Percentiles rank a stretch among this genome's conserved stretches.
Conservation (phyloP, 2,797 vertebrate genomes). For the Thaleichthys pacificus region DNA sequence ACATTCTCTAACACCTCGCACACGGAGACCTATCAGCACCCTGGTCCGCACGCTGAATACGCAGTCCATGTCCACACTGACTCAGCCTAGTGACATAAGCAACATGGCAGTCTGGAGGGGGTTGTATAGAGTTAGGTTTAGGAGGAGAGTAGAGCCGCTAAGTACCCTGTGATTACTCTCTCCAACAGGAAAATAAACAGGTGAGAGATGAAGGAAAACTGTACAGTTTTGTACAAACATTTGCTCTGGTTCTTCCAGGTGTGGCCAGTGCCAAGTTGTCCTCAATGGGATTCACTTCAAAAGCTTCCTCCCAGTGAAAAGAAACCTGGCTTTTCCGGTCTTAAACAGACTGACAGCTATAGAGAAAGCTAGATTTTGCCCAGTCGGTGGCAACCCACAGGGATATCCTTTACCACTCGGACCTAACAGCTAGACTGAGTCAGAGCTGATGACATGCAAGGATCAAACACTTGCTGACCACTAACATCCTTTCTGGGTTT, state of each 20-base stretch:
- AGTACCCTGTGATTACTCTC: not conserved
- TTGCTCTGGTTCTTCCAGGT: constrained; percentile 14
- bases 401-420: not conserved
- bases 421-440: constrained; percentile 15
- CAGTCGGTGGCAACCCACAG: not conserved
- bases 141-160: not conserved
- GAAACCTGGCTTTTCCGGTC: not conserved
- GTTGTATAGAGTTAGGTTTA: not conserved
- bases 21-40: not conserved
- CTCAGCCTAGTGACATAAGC: no score
- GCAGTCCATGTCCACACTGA: not conserved
- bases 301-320: not conserved
- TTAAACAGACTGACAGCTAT: constrained; percentile 11
- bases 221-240: constrained; percentile 4
- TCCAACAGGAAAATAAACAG: constrained; percentile 13
- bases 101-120: not conserved
- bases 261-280: constrained; percentile 10
- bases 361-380: constrained; percentile 18
- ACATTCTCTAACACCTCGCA: not conserved
- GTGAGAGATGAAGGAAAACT: not conserved
- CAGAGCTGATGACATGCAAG: constrained; percentile 5
- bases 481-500: constrained; percentile 47
- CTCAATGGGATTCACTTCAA: constrained; percentile 6
- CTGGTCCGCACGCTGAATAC: not conserved
- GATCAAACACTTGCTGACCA: constrained; percentile 43